These are phyloP conservation scores for Chondrosia reniformis DNA, from an alignment of 37 sponge, comb jelly and placozoan genomes.

Conservation along the genomic window DNA sequence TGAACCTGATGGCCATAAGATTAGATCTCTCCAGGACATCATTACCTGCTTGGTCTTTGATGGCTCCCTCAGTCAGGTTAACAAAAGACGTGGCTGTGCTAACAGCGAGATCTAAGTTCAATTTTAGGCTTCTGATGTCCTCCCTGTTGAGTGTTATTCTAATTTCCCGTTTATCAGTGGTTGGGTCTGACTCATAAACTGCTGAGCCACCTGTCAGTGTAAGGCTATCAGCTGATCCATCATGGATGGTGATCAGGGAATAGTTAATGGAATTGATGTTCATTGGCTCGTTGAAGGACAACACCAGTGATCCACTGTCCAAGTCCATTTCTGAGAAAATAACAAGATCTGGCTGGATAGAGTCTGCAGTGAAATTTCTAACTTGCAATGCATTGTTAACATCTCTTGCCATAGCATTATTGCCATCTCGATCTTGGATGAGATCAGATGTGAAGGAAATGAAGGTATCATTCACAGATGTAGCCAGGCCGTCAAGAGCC, in stretches of 20 bases:
- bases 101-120: slow-evolving; percentile 59
- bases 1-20: slow-evolving; percentile 12
- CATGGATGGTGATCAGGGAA: slow-evolving; percentile 55
- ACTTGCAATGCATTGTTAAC: slow-evolving; percentile 52
- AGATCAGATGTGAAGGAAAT: slow-evolving; percentile 50
- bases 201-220: slow-evolving; percentile 68
- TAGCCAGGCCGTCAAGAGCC: slow-evolving; percentile 65
- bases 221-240: slow-evolving; percentile 23
- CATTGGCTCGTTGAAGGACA: slow-evolving; percentile 84
- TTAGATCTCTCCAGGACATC: neutral
- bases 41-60: slow-evolving; percentile 76
- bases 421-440: slow-evolving; percentile 57
- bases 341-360: slow-evolving; percentile 36
- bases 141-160: slow-evolving; percentile 44
- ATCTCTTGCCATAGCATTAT: slow-evolving; percentile 35
- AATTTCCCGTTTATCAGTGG: slow-evolving; percentile 34
- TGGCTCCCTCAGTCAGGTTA: slow-evolving; percentile 45
- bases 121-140: slow-evolving; percentile 69
- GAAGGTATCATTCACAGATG: slow-evolving; percentile 59
- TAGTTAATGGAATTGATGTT: slow-evolving; percentile 41
- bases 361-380: slow-evolving; percentile 45
- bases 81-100: slow-evolving; percentile 44
- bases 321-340: slow-evolving; percentile 67
- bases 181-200: slow-evolving; percentile 21
- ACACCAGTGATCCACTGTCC: slow-evolving; percentile 50